A percentile compares a stretch with the other conserved stretches of the same genome.
phyloP scores from a whole-genome alignment of 2,797 vertebrate genomes.

The Hozukius guyotensis region DNA sequence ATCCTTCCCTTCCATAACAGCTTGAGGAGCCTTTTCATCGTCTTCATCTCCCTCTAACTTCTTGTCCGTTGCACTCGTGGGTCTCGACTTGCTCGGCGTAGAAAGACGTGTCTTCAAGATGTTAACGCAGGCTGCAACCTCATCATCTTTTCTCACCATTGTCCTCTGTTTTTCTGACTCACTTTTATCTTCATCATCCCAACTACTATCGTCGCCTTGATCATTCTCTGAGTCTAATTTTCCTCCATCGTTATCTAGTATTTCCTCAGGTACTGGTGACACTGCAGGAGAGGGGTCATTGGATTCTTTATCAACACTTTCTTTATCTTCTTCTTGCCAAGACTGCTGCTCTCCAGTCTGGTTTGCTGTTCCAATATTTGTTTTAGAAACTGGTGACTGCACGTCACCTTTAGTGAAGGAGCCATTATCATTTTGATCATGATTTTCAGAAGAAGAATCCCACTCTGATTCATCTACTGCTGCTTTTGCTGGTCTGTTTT shows the following conservation, averaged over 20 bases:
- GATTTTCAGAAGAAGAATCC: slow-evolving; percentile 62
- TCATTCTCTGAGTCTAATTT: slow-evolving; percentile 15
- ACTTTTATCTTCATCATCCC: slow-evolving; percentile 63
- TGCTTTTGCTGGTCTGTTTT: slow-evolving; percentile 2
- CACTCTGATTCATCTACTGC: slow-evolving; percentile 55
- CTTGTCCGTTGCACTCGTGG: not conserved
- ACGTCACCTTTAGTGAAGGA: not conserved
- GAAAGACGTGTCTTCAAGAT: not conserved
- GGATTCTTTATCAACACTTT: slow-evolving; percentile 22
- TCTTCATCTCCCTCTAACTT: slow-evolving; percentile 28
- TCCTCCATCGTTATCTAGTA: not conserved
- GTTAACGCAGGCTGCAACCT: not conserved
- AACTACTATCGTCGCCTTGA: slow-evolving; percentile 42
- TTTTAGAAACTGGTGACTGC: not conserved
- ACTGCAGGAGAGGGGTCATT: slow-evolving; percentile 37
- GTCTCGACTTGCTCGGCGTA: not conserved
- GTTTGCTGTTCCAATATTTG: not conserved
- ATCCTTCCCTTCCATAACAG: slow-evolving; percentile 61
- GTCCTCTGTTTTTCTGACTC: slow-evolving; percentile 13
- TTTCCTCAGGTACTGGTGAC: slow-evolving; percentile 30
- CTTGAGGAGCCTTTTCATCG: slow-evolving; percentile 61
- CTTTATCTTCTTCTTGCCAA: slow-evolving; percentile 30
- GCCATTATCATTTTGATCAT: slow-evolving; percentile 20
- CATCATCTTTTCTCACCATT: not conserved
- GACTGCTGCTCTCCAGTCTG: slow-evolving; percentile 1